Evolutionary conservation across 2,113 vertebrate genomes (phyloP).

Genomic region (Proteles cristata): DNA sequence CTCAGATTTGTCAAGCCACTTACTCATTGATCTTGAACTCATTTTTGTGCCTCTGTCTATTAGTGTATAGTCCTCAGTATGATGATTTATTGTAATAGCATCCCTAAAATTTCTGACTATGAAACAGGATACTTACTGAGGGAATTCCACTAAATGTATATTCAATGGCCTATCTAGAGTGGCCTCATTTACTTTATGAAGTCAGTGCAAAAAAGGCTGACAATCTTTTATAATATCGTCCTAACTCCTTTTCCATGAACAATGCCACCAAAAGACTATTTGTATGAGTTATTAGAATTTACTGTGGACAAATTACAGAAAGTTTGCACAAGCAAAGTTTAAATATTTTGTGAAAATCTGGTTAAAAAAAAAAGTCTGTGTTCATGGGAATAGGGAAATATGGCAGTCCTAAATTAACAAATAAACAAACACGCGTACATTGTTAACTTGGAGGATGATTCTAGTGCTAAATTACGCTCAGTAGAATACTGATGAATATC

Average conservation of each 20-base stretch:
- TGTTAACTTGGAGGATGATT: not conserved
- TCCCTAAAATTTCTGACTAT: not conserved
- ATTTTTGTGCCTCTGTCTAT: not conserved
- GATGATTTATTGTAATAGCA: not conserved
- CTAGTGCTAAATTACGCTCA: not conserved
- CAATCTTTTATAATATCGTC: not conserved
- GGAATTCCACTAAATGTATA: not conserved
- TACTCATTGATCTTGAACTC: not conserved
- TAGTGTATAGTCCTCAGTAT: not conserved
- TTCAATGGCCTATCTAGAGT: not conserved
- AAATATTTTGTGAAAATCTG: not conserved
- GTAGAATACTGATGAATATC: not conserved
- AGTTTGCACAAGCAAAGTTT: not conserved
- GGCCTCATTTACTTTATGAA: not conserved
- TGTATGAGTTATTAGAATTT: not conserved
- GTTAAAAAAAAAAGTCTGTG: not conserved
- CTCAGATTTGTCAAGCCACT: not conserved
- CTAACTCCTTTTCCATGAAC: not conserved
- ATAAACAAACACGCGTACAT: not conserved
- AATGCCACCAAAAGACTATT: not conserved
- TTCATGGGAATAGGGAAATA: not conserved
- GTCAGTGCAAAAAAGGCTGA: not conserved
- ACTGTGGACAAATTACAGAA: not conserved
- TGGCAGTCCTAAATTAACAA: not conserved
- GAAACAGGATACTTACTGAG: not conserved